phyloP scores from a whole-genome alignment of 2,113 vertebrate genomes.

The Prionailurus viverrinus region DNA sequence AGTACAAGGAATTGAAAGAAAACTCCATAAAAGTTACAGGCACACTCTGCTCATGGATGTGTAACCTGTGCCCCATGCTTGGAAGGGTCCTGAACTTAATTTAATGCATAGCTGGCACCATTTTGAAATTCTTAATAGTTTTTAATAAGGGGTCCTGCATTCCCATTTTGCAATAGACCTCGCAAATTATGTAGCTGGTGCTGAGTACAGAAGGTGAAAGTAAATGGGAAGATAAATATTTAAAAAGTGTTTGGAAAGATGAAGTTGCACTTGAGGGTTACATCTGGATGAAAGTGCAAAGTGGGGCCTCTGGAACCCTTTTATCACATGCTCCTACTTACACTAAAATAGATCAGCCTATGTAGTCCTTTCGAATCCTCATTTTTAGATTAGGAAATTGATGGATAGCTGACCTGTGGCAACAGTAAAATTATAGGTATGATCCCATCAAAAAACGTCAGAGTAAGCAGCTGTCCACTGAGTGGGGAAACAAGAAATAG shows the following conservation, averaged over 20 bases:
- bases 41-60: too few species aligned
- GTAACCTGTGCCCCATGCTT: background rate
- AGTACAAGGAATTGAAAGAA: background rate
- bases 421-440: background rate
- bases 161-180: background rate
- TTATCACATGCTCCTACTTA: background rate
- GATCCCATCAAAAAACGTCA: background rate
- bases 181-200: background rate
- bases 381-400: background rate
- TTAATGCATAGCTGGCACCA: background rate
- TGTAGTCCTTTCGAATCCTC: background rate
- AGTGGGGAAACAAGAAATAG: background rate
- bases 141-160: background rate
- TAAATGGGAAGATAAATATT: constrained; percentile 53
- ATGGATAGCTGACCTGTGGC: background rate
- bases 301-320: background rate
- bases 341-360: background rate
- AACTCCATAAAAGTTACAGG: background rate
- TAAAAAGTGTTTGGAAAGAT: constrained; percentile 55
- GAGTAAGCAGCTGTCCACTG: background rate
- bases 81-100: background rate
- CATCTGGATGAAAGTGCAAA: constrained; percentile 37
- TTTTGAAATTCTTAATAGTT: background rate
- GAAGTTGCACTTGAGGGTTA: background rate
- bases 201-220: background rate